phyloP scores from a whole-genome alignment of 2,113 vertebrate genomes.

The Tauraco erythrolophus region DNA sequence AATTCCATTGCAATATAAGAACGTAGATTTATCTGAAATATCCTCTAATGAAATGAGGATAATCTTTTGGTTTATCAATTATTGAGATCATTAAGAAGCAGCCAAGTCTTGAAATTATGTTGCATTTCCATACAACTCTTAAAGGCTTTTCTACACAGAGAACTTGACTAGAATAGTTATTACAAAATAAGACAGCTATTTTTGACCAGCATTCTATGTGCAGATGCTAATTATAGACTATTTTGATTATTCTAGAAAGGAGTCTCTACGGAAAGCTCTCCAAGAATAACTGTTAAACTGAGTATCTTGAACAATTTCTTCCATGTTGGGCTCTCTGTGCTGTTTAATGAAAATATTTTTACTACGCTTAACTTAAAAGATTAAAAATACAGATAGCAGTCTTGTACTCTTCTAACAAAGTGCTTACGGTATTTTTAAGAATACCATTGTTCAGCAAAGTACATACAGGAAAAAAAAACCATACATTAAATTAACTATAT shows the following conservation, averaged over 20 bases:
- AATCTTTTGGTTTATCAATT: background rate
- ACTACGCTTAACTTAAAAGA: background rate
- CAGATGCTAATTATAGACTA: background rate
- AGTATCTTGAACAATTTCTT: background rate
- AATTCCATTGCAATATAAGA: background rate
- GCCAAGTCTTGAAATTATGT: background rate
- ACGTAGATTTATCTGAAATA: background rate
- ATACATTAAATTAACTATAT: background rate
- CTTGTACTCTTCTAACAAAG: background rate
- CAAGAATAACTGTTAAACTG: conserved; percentile 1
- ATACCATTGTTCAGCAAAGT: background rate
- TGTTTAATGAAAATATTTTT: background rate
- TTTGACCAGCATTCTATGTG: background rate
- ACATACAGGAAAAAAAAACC: background rate
- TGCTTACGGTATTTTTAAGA: background rate
- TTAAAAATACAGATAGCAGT: background rate
- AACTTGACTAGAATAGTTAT: background rate
- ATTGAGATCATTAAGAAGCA: background rate
- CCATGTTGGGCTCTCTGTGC: background rate
- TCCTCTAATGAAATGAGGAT: background rate
- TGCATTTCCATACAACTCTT: background rate
- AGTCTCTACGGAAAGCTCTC: background rate
- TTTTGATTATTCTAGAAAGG: conserved; percentile 13
- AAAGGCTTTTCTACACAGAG: background rate
- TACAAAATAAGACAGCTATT: conserved; percentile 8